Evolutionary conservation across 2,113 vertebrate genomes (phyloP).

Genomic region (Xyrauchen texanus): DNA sequence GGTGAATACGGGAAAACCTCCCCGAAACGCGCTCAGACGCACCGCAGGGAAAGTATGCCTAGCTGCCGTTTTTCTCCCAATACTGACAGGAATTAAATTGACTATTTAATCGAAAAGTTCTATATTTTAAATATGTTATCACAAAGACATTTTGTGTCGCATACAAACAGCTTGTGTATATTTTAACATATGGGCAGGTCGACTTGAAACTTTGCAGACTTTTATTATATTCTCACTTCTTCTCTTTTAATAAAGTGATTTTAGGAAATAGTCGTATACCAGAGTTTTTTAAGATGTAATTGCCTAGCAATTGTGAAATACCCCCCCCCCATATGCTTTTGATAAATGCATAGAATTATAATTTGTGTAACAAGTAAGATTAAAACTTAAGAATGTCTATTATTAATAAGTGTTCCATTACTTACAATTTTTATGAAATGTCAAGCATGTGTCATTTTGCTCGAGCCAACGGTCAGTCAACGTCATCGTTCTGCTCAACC

Average conservation of each 20-base stretch:
- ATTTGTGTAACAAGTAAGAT: too few species aligned
- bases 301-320: background rate
- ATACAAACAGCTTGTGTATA: background rate
- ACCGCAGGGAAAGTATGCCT: background rate
- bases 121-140: background rate
- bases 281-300: too few species aligned
- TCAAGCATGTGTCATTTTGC: constrained; percentile 17
- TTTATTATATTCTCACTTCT: background rate
- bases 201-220: background rate
- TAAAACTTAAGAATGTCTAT: too few species aligned
- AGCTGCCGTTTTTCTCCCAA: background rate
- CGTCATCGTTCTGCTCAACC: too few species aligned
- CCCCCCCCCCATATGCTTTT: too few species aligned
- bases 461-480: background rate
- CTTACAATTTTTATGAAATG: background rate
- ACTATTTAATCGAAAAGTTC: too few species aligned
- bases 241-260: background rate
- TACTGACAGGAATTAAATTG: too few species aligned
- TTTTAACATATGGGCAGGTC: background rate
- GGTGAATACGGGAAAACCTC: background rate
- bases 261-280: background rate
- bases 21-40: background rate
- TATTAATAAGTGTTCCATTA: too few species aligned
- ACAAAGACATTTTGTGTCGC: background rate
- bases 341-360: too few species aligned